Evolutionary conservation across 2,888 invertebrate genomes (phyloP), one percentile per base, ranked within the genome.

Genomic region (Oxystoma pomonae): DNA sequence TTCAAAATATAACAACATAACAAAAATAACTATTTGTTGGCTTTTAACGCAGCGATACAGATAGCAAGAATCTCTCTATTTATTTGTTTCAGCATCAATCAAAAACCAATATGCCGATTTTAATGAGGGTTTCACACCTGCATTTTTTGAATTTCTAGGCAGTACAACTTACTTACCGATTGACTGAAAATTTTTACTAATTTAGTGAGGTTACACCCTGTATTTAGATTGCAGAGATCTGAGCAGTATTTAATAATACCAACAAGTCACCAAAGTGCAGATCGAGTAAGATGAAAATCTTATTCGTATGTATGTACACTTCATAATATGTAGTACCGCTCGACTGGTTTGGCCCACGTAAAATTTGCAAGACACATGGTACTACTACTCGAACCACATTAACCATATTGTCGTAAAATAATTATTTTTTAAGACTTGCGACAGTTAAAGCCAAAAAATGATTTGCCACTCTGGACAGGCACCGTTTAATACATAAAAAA

Each of bases 331-430:
- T 35, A 35, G 35, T 35, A 35, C 35, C 67, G 65, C 68, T 69
- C 70, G 68, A 73, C 73, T 72, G 72, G 73, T 73, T 72, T 71
- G 66, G 68, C 72, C 73, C 71, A 72, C 72, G 70, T 72, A 68
- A 64, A 63, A 63, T 70, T 71, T 69, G 71, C 69, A 69, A 70
- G 69, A 72, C 72, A 73, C 70, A 73, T 73, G 73, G 72, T 67
- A 67, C 64, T 64, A 66, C 35, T 35, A 35, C 35, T 35, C 12
- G 35, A 7, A 12, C 35, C 56, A 69, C 68, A 70, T 69, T 64
- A 68, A 67, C 68, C 70, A 70, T 73, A 72, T 71, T 71, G 70
- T 69, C 65, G 59, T 59, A 69, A 71, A 70, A 67, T 51, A 62
- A 66, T 66, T 60, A 68, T 65, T 71, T 71, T 70, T 62, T 35